phyloP scores from a whole-genome alignment of 2,113 vertebrate genomes.

The Parotia lawesii region DNA sequence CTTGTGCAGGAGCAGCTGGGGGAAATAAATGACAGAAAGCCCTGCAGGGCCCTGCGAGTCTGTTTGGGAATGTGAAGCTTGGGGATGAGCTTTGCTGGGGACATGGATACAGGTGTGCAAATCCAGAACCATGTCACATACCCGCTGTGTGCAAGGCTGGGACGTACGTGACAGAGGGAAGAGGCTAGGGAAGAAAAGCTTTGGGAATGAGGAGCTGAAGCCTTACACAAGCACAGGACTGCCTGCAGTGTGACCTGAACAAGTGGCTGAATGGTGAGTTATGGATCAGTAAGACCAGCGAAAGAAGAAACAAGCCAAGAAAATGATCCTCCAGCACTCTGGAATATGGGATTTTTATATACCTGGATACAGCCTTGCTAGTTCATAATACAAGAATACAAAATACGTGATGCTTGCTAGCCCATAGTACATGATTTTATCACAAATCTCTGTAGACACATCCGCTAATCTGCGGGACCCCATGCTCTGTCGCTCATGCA shows the following conservation, averaged over 20 bases:
- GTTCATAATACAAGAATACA: neutral
- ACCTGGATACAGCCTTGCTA: neutral
- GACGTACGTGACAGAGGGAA: accelerated
- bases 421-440: neutral
- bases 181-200: neutral
- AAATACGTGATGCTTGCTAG: neutral
- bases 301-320: neutral
- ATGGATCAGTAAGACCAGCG: neutral
- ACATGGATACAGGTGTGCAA: neutral
- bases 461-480: neutral
- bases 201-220: neutral
- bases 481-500: neutral
- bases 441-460: neutral
- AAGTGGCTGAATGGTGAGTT: neutral
- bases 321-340: neutral
- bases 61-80: neutral
- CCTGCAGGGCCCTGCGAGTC: neutral
- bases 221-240: neutral
- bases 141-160: neutral
- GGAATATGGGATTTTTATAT: neutral
- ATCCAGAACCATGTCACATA: neutral
- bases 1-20: neutral
- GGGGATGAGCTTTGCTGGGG: neutral
- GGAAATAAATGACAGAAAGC: neutral
- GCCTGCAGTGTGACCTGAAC: neutral